These are phyloP conservation scores for Monochamus saltuarius DNA, from an alignment of 1,140 invertebrate species.

Conservation along the genomic window DNA sequence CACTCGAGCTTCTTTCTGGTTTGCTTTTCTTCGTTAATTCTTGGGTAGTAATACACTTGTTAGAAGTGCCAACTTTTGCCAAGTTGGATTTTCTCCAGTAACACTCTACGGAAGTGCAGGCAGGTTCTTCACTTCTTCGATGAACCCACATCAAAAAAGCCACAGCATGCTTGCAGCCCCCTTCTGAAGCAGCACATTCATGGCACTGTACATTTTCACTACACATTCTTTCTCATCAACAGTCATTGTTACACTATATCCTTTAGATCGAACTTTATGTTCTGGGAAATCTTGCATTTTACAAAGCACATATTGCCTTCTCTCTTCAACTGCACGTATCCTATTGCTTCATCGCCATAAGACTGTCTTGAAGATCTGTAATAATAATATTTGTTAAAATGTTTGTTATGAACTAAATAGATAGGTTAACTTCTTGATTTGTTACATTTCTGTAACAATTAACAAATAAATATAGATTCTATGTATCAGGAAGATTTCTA, in stretches of 20 bases:
- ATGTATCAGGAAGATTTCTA: no score
- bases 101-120: conserved; percentile 34
- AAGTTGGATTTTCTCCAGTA: conserved; percentile 46
- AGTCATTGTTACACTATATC: conserved; percentile 28
- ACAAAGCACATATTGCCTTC: conserved; percentile 34
- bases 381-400: conserved; percentile 3
- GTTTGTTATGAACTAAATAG: no score
- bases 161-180: conserved; percentile 39
- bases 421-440: no score
- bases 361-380: conserved; percentile 8
- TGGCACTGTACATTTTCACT: conserved; percentile 33
- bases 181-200: conserved; percentile 34
- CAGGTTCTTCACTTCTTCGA: conserved; percentile 39
- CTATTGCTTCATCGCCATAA: conserved; percentile 36
- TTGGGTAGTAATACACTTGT: no score
- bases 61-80: conserved; percentile 5
- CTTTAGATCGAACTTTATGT: conserved; percentile 34
- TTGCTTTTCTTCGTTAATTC: no score
- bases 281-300: conserved; percentile 36
- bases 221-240: conserved; percentile 31
- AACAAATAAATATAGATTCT: no score
- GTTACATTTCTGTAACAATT: no score
- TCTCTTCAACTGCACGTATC: conserved; percentile 37
- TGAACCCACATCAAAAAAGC: conserved; percentile 43
- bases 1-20: no score